Percentiles rank a stretch among this genome's conserved stretches.
phyloP scores from a whole-genome alignment of 2,888 invertebrate species.

The Drosophila anomalata region DNA sequence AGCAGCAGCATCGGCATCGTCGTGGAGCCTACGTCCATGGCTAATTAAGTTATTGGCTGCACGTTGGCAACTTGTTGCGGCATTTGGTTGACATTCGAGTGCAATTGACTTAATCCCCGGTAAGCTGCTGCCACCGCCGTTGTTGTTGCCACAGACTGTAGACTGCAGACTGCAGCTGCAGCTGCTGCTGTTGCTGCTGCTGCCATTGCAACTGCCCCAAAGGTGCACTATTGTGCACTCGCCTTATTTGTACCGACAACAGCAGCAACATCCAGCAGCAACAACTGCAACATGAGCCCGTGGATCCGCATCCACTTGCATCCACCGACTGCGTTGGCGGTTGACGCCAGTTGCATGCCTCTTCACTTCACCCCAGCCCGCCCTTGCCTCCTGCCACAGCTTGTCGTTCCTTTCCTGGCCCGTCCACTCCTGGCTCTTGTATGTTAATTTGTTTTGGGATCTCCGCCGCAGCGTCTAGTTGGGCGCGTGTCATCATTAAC shows the following conservation, averaged over 20 bases:
- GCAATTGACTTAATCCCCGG: conserved; percentile 78
- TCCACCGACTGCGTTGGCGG: conserved; percentile 65
- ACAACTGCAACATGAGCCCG: conserved; percentile 32
- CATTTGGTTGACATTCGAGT: conserved; percentile 74
- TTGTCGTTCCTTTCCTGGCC: conserved; percentile 23
- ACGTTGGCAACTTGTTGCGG: conserved; percentile 69
- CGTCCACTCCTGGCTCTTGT: conserved; percentile 55
- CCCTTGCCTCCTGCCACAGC: conserved; percentile 2
- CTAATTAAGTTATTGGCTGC: conserved; percentile 77
- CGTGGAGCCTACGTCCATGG: conserved; percentile 48
- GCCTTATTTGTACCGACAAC: conserved; percentile 81
- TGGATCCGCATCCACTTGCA: conserved; percentile 38
- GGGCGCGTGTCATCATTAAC: conserved; percentile 80
- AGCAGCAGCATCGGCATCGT: conserved; percentile 21
- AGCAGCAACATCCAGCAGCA: conserved; percentile 37
- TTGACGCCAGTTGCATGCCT: conserved; percentile 29
- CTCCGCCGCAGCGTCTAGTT: conserved; percentile 60
- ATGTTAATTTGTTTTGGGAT: conserved; percentile 79
- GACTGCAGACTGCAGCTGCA: not conserved
- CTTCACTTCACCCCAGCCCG: conserved; percentile 4
- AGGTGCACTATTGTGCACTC: conserved; percentile 63
- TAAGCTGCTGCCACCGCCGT: conserved; percentile 50
- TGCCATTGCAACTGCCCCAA: conserved; percentile 43
- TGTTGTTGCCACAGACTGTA: conserved; percentile 10
- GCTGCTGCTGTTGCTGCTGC: conserved; percentile 31